Evolutionary conservation across 2,113 vertebrate species (phyloP), one percentile per base, ranked within the genome.

Genomic region (Brienomyrus longianalis): DNA sequence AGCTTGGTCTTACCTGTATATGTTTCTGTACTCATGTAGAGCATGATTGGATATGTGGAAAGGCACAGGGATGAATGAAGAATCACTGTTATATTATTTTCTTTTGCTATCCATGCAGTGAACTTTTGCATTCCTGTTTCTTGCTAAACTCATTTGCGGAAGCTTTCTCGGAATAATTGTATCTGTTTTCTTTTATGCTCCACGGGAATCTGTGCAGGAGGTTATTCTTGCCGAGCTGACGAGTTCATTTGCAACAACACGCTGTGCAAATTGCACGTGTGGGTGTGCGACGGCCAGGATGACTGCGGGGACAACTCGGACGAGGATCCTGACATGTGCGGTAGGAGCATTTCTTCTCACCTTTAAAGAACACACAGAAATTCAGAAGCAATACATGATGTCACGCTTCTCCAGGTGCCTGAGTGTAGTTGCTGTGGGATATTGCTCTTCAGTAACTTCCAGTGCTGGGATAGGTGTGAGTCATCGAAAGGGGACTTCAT

Each of bases 281-380:
- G 98, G 98, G 96, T 99, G 90, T 99, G 98, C 93, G 98, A 99
- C 87, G 98, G 98, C n/a, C 98, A 98, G 92, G 98, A 99, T 83
- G 98, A 99, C 91, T 99, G 98, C 45, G 98, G 98, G 56, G 98
- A 99, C 92, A 99, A 99, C 92, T 99, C 98, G 0, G 98, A 99
- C 51, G 98, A 99, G 96, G 96, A 97, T 74, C 89, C 92, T 43
- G 97, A 98, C 89, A 97, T 98, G 96, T 99, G 98, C 90, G 97
- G 98, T 99, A 96, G 31, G 95, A 89, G 23, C 23, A 17, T 88
- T n/a, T 50, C 43, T 21, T 17, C 62, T 17, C 9, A 43, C 13
- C 4, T 80, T 17, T 17, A 39, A 80, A 19, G 43, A 43, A 35
- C n/a, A 31, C 66, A 35, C n/a, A 31, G 11, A 70, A 31, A 83